These are phyloP conservation scores for Climacteris rufus DNA, from an alignment of 2,113 vertebrate genomes.

Conservation along the genomic window DNA sequence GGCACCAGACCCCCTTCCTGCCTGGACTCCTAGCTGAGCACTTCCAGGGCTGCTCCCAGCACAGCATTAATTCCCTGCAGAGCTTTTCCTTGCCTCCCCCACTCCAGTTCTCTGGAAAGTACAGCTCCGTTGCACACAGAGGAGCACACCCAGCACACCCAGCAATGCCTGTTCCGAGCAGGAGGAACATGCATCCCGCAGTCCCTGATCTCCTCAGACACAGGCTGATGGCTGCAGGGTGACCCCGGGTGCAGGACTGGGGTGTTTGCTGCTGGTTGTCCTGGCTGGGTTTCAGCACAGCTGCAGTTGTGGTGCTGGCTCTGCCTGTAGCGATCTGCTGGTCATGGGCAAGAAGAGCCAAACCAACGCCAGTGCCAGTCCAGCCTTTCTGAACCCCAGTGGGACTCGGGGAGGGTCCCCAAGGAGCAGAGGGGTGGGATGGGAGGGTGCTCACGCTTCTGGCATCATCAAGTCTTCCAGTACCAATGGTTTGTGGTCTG, in stretches of 20 bases:
- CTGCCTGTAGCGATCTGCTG: neutral
- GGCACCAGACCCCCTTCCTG: neutral
- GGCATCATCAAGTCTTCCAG: constrained; percentile 52
- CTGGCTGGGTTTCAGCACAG: neutral
- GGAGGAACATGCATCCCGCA: neutral
- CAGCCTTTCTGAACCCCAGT: neutral
- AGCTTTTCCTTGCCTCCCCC: neutral
- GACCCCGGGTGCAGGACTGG: neutral
- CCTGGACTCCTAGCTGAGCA: neutral
- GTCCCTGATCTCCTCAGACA: neutral
- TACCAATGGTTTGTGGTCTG: fast-evolving
- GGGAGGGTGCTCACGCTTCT: neutral
- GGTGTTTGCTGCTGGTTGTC: neutral
- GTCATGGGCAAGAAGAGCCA: neutral
- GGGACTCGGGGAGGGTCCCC: neutral
- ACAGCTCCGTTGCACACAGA: neutral
- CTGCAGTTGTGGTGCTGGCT: fast-evolving
- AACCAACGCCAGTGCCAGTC: neutral
- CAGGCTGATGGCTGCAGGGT: neutral
- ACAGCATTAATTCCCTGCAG: neutral
- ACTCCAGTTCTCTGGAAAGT: neutral
- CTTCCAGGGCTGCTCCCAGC: neutral
- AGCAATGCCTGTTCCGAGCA: neutral
- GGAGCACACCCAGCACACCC: neutral
- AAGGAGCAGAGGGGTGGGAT: neutral